Percentiles rank a stretch among this genome's conserved stretches.
These are phyloP conservation scores for Odontamblyopus lacepedii DNA, from an alignment of 2,797 vertebrate species.

Conservation along the genomic window DNA sequence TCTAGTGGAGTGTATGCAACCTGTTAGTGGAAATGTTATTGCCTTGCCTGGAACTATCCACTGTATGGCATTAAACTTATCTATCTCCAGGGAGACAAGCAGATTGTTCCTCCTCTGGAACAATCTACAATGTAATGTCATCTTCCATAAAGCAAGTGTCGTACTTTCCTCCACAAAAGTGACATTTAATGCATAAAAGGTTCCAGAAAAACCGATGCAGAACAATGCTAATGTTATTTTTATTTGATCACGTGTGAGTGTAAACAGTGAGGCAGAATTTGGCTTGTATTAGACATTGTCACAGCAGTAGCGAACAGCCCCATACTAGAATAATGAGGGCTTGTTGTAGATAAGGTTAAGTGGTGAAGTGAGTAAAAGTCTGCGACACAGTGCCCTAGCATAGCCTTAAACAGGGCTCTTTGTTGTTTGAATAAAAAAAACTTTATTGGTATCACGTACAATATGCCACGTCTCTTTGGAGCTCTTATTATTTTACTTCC, in stretches of 20 bases:
- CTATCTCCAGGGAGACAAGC: no score
- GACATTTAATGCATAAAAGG: no score
- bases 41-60: no score
- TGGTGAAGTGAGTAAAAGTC: slow-evolving; percentile 34
- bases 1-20: no score
- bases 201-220: no score
- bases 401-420: background rate
- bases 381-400: background rate
- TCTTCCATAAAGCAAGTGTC: no score
- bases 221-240: background rate
- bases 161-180: no score
- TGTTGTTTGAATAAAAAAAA: background rate
- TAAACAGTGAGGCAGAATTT: slow-evolving; percentile 19
- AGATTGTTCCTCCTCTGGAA: no score
- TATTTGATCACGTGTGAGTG: slow-evolving; percentile 16
- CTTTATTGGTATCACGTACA: background rate
- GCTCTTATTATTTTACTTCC: slow-evolving; percentile 22
- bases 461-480: background rate
- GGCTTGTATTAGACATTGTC: slow-evolving; percentile 58
- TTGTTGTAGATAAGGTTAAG: slow-evolving; percentile 46
- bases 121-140: no score
- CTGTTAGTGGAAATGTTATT: no score
- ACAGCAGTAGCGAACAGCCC: slow-evolving; percentile 22
- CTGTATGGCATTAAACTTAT: no score
- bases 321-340: slow-evolving; percentile 70